Conservation (phyloP, 1,140 invertebrate species). For the Sycobia sp. region DNA sequence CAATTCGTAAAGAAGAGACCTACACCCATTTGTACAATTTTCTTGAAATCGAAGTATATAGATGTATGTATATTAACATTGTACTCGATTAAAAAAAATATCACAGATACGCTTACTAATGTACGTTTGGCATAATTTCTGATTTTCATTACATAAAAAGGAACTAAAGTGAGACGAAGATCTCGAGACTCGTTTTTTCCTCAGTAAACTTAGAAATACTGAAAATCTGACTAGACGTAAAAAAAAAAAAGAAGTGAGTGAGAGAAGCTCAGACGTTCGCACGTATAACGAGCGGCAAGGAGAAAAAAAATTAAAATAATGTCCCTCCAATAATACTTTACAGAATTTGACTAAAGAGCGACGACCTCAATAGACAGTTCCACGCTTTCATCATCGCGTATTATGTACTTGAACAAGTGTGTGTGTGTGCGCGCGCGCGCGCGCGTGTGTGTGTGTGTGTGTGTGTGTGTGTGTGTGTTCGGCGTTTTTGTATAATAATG, state of each 20-base stretch:
- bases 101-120: slow-evolving; percentile 30
- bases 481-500: no score
- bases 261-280: not conserved
- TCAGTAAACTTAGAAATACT: slow-evolving; percentile 11
- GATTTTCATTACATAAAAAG: not conserved
- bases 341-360: slow-evolving; percentile 6
- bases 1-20: not conserved
- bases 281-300: not conserved
- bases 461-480: no score
- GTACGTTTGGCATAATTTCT: not conserved
- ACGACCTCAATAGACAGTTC: slow-evolving; percentile 9
- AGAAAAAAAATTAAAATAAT: slow-evolving; percentile 22
- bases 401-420: no score
- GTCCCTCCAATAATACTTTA: slow-evolving; percentile 28
- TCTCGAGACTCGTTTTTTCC: not conserved
- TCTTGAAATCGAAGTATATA: not conserved
- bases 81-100: no score
- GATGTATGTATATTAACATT: no score
- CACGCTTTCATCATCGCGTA: no score
- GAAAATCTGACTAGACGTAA: slow-evolving; percentile 18
- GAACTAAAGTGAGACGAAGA: slow-evolving; percentile 1
- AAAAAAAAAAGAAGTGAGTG: not conserved
- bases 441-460: no score
- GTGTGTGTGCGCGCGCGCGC: no score
- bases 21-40: no score